phyloP scores from a whole-genome alignment of 2,113 vertebrate species.

The Microcebus tavaratra region DNA sequence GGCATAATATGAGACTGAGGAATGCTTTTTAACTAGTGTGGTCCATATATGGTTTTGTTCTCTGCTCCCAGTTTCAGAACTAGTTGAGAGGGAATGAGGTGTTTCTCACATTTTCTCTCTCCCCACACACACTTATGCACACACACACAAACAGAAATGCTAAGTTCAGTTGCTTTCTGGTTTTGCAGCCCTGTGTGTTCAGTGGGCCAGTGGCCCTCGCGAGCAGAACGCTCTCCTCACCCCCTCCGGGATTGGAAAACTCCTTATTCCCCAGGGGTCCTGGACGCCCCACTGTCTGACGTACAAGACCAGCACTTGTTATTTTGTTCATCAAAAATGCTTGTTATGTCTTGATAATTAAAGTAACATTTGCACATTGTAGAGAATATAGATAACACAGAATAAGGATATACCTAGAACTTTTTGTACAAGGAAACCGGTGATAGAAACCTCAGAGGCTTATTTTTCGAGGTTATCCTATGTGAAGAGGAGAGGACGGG shows the following conservation, averaged over 20 bases:
- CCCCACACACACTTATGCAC: background rate
- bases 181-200: background rate
- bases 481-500: background rate
- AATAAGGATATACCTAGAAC: background rate
- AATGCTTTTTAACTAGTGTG: background rate
- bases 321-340: background rate
- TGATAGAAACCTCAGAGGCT: background rate
- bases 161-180: background rate
- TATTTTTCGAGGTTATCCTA: background rate
- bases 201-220: background rate
- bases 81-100: background rate
- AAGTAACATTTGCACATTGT: background rate
- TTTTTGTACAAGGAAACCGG: background rate
- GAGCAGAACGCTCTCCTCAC: background rate
- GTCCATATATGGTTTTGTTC: background rate
- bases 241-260: background rate
- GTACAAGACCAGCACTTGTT: background rate
- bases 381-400: background rate
- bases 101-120: background rate
- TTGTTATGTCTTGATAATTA: background rate
- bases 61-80: constrained; percentile 33
- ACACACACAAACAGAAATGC: background rate
- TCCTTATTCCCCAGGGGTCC: background rate
- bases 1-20: background rate
- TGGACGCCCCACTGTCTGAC: background rate